Percentiles rank a stretch among this genome's conserved stretches.
phyloP scores from a whole-genome alignment of 1,140 invertebrate genomes.

The Drosophila prosaltans region DNA sequence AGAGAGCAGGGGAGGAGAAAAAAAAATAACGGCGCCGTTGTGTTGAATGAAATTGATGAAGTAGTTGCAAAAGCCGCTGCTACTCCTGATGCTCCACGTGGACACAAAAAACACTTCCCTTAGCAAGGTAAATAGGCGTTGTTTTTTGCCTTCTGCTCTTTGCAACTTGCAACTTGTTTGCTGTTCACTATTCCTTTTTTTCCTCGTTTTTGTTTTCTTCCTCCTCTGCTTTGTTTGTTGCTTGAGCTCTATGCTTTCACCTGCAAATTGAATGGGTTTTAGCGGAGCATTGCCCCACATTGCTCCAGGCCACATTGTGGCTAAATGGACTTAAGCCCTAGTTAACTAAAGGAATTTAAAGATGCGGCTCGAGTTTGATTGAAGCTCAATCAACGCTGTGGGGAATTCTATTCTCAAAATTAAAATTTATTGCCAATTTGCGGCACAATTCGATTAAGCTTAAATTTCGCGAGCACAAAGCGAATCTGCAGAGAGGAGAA shows the following conservation, averaged over 20 bases:
- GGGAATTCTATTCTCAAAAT: conserved; percentile 69
- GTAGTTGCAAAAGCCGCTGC: conserved; percentile 63
- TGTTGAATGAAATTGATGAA: conserved; percentile 79
- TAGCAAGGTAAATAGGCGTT: conserved; percentile 47
- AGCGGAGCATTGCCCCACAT: conserved; percentile 53
- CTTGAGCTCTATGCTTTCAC: conserved; percentile 44
- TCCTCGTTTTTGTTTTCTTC: conserved; percentile 25
- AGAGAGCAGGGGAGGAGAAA: conserved; percentile 17
- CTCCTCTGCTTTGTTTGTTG: no score
- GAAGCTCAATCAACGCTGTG: conserved; percentile 62
- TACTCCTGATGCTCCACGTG: conserved; percentile 16
- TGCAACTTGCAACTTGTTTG: conserved; percentile 75
- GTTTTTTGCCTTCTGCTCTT: conserved; percentile 70
- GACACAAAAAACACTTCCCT: conserved; percentile 44
- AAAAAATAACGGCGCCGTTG: conserved; percentile 43
- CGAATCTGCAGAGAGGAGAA: conserved; percentile 31
- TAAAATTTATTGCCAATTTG: conserved; percentile 83
- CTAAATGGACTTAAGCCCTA: conserved; percentile 36
- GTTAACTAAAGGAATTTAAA: conserved; percentile 20
- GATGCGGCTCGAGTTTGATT: conserved; percentile 54
- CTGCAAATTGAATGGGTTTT: conserved; percentile 72
- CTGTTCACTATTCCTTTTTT: conserved; percentile 42
- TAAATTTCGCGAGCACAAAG: conserved; percentile 52
- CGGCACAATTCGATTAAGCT: conserved; percentile 79
- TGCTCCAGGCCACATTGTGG: conserved; percentile 32